Evolutionary conservation across 2,888 invertebrate genomes (phyloP), one percentile per base, ranked within the genome.

Genomic region (Trachelus tabidus): DNA sequence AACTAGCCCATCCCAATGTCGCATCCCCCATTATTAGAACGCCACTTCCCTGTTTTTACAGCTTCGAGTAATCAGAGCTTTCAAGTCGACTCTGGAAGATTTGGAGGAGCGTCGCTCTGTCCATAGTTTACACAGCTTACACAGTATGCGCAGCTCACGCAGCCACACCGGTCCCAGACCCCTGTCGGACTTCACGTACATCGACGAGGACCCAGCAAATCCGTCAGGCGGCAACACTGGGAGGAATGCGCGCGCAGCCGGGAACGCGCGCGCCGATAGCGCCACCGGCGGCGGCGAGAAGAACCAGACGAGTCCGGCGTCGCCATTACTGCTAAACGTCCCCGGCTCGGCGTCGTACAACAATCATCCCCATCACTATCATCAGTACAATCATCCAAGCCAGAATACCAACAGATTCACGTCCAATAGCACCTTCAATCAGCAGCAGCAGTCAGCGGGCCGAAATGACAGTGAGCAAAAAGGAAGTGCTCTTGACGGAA

Each of bases 31-130:
- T 81, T 89, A 90, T 88, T 91, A 89, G 91, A 90, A 90, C 89
- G 89, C 91, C 92, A 56, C 91, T 91, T 92, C 93, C 94, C 93
- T 94, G 92, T 94, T 94, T 95, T 97, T 97, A 95, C 98, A 99
- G 99, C 96, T 99, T 94, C 98, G 99, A 94, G 99, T 99, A 94
- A 98, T 99, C 94, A 97, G 98, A 94, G 99, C 99, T 93, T 99
- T 99, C 97, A 98, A 97, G 95, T 98, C 98, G 92, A 98, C 97
- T 92, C 95, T 99, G 95, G 99, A 99, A 95, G 99, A 99, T 94
- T 94, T 99, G 94, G 99, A 98, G 94, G 99, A 99, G 94, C 96
- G 98, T 91, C 97, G 99, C 93, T 98, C 98, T 93, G 96, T 98
- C 93, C 98, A 98, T 95, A 98, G 98, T 94, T 96, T 97, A 93